phyloP scores from a whole-genome alignment of 2,113 vertebrate species.

The Lates calcarifer region DNA sequence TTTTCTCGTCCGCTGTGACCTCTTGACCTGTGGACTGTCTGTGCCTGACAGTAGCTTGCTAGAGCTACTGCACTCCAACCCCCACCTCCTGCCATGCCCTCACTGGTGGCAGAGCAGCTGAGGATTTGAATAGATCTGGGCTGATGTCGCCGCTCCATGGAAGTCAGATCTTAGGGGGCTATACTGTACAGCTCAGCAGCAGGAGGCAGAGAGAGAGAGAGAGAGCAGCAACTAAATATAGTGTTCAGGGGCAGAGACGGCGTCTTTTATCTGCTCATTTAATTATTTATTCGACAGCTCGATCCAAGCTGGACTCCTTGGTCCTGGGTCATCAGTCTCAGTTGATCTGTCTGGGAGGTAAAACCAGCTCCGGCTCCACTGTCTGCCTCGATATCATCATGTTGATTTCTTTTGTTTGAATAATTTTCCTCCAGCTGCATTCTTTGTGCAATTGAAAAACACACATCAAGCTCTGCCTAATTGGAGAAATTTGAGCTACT shows the following conservation, averaged over 20 bases:
- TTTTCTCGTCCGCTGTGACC: constrained; percentile 41
- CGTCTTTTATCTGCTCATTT: constrained; percentile 68
- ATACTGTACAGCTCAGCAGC: constrained; percentile 39
- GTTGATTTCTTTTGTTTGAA: constrained; percentile 7
- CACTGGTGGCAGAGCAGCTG: constrained; percentile 68
- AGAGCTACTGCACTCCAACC: not conserved
- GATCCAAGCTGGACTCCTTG: constrained; percentile 53
- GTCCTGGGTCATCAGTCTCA: constrained; percentile 55
- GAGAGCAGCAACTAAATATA: constrained; percentile 72
- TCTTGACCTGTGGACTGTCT: constrained; percentile 55
- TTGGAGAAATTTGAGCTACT: constrained; percentile 31
- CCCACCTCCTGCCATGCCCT: not conserved
- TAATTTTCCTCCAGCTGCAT: constrained; percentile 1
- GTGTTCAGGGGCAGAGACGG: constrained; percentile 47
- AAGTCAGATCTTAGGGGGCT: constrained; percentile 53
- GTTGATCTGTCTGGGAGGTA: constrained; percentile 44
- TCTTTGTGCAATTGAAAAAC: constrained; percentile 11
- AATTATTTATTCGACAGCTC: constrained; percentile 75
- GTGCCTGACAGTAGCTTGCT: constrained; percentile 20
- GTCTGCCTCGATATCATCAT: not conserved
- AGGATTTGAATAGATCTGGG: constrained; percentile 66
- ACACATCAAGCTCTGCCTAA: constrained; percentile 20
- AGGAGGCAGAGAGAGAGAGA: constrained; percentile 50
- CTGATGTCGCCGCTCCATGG: constrained; percentile 61
- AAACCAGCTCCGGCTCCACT: constrained; percentile 2